Evolutionary conservation across 2,888 invertebrate species (phyloP).

Genomic region (Papilio gigon): DNA sequence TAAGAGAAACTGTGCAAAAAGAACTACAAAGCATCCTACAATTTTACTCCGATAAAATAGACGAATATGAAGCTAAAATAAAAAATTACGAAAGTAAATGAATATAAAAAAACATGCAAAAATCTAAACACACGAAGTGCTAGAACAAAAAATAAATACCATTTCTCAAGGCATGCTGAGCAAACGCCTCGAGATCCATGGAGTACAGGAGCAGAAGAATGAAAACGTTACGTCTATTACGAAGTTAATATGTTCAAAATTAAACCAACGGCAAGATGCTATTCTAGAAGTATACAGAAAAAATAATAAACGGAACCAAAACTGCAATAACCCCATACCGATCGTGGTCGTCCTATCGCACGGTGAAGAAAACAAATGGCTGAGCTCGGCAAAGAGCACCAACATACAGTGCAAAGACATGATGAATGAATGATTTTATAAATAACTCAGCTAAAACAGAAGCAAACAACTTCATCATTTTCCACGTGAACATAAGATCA

Average conservation of each 20-base stretch:
- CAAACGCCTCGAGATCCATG: not conserved
- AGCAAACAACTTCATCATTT: not conserved
- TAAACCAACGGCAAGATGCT: slow-evolving; percentile 1
- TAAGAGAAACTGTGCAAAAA: slow-evolving; percentile 21
- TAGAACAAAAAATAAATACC: not conserved
- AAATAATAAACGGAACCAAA: slow-evolving; percentile 2
- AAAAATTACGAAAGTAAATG: not conserved
- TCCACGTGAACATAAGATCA: slow-evolving; percentile 1
- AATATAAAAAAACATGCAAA: slow-evolving; percentile 2
- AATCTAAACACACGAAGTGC: not conserved
- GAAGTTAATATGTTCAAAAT: not conserved
- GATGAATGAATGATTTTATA: not conserved
- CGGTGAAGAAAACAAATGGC: slow-evolving; percentile 12
- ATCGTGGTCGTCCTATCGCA: slow-evolving; percentile 12
- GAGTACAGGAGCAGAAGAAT: not conserved
- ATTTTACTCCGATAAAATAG: not conserved
- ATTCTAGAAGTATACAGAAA: not conserved
- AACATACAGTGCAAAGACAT: slow-evolving; percentile 1
- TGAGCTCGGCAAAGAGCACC: not conserved
- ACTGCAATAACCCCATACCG: not conserved
- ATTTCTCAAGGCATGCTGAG: not conserved
- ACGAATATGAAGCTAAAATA: not conserved
- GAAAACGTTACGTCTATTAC: not conserved
- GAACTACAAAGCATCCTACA: slow-evolving; percentile 1
- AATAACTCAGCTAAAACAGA: not conserved